Conservation (phyloP, 2,797 vertebrate genomes). For the Apogon hyalosoma region DNA sequence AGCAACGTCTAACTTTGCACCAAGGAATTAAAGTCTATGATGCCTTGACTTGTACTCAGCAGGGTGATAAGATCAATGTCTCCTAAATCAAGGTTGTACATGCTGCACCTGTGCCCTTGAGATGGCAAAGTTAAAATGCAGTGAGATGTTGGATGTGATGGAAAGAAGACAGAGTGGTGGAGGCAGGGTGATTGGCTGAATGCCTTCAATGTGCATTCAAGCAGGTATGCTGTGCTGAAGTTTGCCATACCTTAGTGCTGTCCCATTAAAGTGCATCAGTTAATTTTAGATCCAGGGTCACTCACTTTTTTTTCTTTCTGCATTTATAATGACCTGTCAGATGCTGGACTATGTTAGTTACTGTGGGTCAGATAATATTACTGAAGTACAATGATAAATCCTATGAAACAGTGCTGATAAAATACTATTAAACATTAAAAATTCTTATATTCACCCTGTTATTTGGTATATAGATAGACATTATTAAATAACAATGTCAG, state of each 20-base stretch:
- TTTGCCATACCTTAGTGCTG: conserved; percentile 16
- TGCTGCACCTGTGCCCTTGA: conserved; percentile 13
- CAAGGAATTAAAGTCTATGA: conserved; percentile 13
- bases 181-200: conserved; percentile 11
- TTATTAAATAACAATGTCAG: background rate
- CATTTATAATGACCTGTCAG: conserved; percentile 9
- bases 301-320: background rate
- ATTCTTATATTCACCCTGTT: background rate
- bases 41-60: conserved; percentile 29
- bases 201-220: conserved; percentile 14
- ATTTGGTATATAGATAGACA: conserved; percentile 3
- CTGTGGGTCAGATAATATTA: background rate
- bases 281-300: conserved; percentile 16
- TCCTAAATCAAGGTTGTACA: conserved; percentile 32
- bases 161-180: conserved; percentile 10
- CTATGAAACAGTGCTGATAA: background rate
- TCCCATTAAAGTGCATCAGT: conserved; percentile 18
- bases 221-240: conserved; percentile 7
- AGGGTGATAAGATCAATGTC: conserved; percentile 9
- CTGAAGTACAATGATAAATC: background rate
- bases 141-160: conserved; percentile 1
- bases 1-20: conserved; percentile 23
- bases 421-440: background rate
- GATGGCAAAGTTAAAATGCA: conserved; percentile 12
- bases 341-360: background rate